phyloP scores from a whole-genome alignment of 2,888 invertebrate genomes.

The Luperina nickerlii region DNA sequence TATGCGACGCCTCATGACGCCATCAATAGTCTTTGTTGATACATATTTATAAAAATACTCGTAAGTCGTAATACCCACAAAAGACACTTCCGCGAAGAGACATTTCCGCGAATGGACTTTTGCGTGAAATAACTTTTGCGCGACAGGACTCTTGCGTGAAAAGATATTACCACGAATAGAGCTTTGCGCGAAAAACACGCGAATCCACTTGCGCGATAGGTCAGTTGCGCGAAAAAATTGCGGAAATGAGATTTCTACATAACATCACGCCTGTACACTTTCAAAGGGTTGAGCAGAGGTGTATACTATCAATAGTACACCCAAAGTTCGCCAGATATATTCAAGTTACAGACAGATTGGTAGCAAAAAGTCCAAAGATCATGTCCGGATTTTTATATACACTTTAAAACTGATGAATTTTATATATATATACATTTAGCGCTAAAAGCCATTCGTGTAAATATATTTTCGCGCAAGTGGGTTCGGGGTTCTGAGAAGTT shows the following conservation, averaged over 20 bases:
- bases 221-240: background rate
- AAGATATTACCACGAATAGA: too few species aligned
- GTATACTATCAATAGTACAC: background rate
- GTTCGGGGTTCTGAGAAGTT: background rate
- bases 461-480: too few species aligned
- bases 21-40: background rate
- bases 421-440: too few species aligned
- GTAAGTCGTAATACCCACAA: background rate
- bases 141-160: too few species aligned
- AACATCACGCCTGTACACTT: background rate
- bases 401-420: too few species aligned
- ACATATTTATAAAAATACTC: background rate
- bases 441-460: too few species aligned
- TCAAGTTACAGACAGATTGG: background rate
- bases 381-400: background rate
- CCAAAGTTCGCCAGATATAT: too few species aligned
- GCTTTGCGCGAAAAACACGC: too few species aligned
- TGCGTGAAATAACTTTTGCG: too few species aligned
- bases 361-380: background rate
- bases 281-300: background rate
- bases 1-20: background rate
- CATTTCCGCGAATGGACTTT: too few species aligned
- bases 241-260: background rate
- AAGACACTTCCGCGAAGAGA: too few species aligned
- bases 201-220: background rate